Evolutionary conservation across 2,113 vertebrate species (phyloP).

Genomic region (Myotis brandtii): DNA sequence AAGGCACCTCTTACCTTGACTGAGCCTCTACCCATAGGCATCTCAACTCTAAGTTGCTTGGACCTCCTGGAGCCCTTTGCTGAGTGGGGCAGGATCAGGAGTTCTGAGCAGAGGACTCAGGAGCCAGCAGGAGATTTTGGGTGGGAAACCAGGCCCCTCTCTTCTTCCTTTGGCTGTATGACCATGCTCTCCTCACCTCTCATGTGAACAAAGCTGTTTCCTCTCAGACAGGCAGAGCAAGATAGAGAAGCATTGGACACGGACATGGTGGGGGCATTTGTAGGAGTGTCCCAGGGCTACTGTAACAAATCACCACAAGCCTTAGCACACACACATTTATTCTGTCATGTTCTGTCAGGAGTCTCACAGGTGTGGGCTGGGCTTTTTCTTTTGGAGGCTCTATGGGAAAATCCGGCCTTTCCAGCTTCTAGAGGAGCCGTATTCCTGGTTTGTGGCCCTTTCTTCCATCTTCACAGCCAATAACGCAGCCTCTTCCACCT

Average conservation of each 20-base stretch:
- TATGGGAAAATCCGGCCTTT: background rate
- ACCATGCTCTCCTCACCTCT: background rate
- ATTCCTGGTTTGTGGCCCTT: too few species aligned
- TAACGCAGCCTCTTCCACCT: background rate
- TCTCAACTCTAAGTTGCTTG: background rate
- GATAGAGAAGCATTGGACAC: rapidly evolving
- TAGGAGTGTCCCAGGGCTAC: background rate
- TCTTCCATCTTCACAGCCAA: background rate
- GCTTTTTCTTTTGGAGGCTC: background rate
- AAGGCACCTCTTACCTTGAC: background rate
- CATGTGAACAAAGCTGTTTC: background rate
- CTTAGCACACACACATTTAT: rapidly evolving
- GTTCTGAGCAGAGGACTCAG: background rate
- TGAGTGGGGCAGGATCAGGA: background rate
- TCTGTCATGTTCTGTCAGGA: background rate
- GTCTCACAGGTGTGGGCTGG: rapidly evolving
- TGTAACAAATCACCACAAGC: background rate
- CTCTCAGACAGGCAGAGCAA: background rate
- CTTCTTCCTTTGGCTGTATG: rapidly evolving
- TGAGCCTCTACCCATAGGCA: background rate
- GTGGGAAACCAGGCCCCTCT: background rate
- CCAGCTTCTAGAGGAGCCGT: background rate
- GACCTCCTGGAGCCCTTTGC: background rate
- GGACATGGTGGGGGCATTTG: background rate
- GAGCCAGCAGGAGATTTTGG: background rate